Conservation (phyloP, 2,888 invertebrate species). For the Linyphia triangularis region DNA sequence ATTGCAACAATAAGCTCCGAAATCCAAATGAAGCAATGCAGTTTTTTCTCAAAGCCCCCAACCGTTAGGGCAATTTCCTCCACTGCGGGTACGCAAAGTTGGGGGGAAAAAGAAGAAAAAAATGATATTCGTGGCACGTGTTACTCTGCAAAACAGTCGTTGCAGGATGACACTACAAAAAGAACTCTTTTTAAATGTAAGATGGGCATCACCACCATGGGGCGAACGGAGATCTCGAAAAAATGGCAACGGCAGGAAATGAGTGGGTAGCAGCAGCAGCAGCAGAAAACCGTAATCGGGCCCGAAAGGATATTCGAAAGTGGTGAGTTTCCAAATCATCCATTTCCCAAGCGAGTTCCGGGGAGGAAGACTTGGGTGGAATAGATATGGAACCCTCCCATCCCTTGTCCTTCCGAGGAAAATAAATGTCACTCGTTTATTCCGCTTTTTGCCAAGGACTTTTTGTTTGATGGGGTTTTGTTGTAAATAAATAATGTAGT, state of each 20-base stretch:
- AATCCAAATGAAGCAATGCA: no score
- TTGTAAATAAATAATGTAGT: slow-evolving; percentile 35
- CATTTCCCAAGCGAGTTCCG: slow-evolving; percentile 32
- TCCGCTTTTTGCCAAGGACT: slow-evolving; percentile 35
- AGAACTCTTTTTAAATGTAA: no score
- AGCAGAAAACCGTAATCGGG: slow-evolving; percentile 62
- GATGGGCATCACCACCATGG: no score
- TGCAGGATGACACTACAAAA: background rate
- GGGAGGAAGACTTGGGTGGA: slow-evolving; percentile 47
- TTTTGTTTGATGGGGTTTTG: background rate
- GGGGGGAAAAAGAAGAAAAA: background rate
- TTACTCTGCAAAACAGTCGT: background rate
- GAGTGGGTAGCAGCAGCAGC: no score
- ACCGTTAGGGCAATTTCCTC: slow-evolving; percentile 21
- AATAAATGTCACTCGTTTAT: slow-evolving; percentile 55
- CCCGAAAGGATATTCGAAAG: slow-evolving; percentile 65
- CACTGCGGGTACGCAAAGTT: no score
- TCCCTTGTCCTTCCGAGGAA: slow-evolving; percentile 60
- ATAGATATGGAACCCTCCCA: slow-evolving; percentile 63
- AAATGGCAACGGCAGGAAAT: slow-evolving; percentile 40
- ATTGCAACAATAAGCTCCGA: no score
- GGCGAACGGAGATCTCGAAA: no score
- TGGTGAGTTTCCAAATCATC: slow-evolving; percentile 55
- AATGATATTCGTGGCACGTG: background rate
- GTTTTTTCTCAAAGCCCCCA: no score